These are phyloP conservation scores for Adrianichthys oophorus DNA, from an alignment of 2,797 vertebrate species.

Conservation along the genomic window DNA sequence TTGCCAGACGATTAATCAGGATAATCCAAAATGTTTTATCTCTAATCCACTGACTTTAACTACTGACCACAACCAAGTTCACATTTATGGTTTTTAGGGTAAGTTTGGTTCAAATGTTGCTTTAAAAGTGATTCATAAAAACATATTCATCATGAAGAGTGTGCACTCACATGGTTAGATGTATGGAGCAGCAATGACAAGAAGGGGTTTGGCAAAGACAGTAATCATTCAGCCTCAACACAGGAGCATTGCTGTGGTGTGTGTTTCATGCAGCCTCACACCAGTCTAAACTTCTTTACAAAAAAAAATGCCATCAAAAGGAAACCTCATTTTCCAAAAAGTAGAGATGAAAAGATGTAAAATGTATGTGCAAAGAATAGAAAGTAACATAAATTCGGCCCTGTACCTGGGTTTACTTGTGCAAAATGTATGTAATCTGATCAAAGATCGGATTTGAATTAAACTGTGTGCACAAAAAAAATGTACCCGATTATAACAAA, in stretches of 20 bases:
- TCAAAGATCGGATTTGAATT: too few species aligned
- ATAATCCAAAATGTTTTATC: conserved; percentile 14
- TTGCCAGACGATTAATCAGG: conserved; percentile 8
- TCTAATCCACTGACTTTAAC: conserved; percentile 17
- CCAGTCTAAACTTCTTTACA: neutral
- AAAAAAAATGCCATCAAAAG: too few species aligned
- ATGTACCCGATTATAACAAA: too few species aligned
- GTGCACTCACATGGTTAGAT: neutral
- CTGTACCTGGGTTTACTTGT: too few species aligned
- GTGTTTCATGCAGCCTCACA: neutral
- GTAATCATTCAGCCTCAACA: neutral
- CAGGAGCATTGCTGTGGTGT: conserved; percentile 6
- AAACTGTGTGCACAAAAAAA: too few species aligned
- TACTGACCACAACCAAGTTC: neutral
- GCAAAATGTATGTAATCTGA: too few species aligned
- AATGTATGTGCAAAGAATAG: too few species aligned
- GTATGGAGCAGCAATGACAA: neutral
- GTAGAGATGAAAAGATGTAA: too few species aligned
- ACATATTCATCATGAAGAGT: neutral
- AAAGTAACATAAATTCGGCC: too few species aligned
- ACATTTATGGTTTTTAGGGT: neutral
- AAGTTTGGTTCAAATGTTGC: conserved; percentile 1
- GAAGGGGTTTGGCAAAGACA: neutral
- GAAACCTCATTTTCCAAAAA: too few species aligned
- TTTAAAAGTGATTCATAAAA: neutral